Conservation (phyloP, 2,888 invertebrate species). For the Drosophila colorata region DNA sequence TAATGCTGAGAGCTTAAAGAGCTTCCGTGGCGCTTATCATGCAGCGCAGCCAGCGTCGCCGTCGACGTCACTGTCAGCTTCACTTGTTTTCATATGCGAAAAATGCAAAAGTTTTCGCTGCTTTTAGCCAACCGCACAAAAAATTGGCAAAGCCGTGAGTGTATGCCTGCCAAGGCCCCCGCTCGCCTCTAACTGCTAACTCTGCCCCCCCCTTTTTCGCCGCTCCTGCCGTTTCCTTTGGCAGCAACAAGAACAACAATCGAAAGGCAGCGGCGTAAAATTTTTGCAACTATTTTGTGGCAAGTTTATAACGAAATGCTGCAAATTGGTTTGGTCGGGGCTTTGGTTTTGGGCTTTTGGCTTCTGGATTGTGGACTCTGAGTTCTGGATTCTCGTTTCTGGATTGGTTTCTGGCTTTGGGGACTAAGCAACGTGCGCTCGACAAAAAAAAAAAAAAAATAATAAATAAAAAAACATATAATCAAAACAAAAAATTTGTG, state of each 20-base stretch:
- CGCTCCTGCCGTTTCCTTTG: neutral
- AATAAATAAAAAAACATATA: slow-evolving; percentile 2
- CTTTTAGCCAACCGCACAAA: slow-evolving; percentile 33
- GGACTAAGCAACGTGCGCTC: neutral
- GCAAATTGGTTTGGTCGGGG: slow-evolving; percentile 69
- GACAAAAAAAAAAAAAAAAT: neutral
- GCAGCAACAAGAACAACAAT: slow-evolving; percentile 23
- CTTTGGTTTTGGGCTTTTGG: slow-evolving; percentile 31
- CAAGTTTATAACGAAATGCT: slow-evolving; percentile 59
- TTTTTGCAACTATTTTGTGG: slow-evolving; percentile 63
- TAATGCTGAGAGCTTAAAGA: slow-evolving; percentile 64
- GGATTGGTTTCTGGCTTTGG: slow-evolving; percentile 21
- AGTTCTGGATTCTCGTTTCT: neutral
- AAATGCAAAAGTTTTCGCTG: slow-evolving; percentile 48
- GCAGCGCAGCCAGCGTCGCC: slow-evolving; percentile 41
- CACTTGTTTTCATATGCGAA: slow-evolving; percentile 54
- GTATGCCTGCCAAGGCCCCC: slow-evolving; percentile 1
- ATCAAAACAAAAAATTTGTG: neutral
- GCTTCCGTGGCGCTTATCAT: slow-evolving; percentile 69
- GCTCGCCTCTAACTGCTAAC: too few relatives aligned
- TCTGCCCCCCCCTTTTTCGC: neutral
- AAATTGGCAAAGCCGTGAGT: slow-evolving; percentile 22
- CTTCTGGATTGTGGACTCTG: neutral
- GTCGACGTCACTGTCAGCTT: slow-evolving; percentile 1
- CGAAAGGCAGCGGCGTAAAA: slow-evolving; percentile 28